Base-by-base conservation (phyloP, 1,140 invertebrate genomes). In the Galendromus occidentalis region DNA sequence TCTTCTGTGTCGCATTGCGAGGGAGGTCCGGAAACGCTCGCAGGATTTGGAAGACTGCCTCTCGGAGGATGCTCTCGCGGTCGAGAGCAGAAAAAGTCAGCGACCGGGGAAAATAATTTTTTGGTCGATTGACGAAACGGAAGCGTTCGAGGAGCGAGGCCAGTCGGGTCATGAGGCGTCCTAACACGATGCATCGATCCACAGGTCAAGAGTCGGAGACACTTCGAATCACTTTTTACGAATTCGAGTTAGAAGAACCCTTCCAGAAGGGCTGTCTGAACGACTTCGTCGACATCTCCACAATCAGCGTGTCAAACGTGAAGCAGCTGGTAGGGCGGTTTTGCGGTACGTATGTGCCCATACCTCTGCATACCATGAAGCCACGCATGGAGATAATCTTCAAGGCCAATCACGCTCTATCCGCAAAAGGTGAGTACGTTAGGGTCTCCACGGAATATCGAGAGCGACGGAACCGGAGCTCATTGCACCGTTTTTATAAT, bases 351-450 rank as follows among this genome's bases (percentile, higher is more conserved):
- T 44, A 69, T 20, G 45, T 71, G 18, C 69, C 68, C 33, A 64
- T 69, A n/a, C 70, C 71, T 14, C 25, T 75, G 20, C 64, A 73
- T 0, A 69, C 74, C 17, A 72, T 76, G 67, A 72, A 75, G 67
- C 74, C 75, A 14, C 70, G 66, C 41, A 69, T 71, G 5, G 74
- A 76, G 69, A 68, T 76, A 1, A 71, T 73, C 25, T 76, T 76
- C 67, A 67, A 70, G 39, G 70, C 75, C 42, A 74, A 76, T 66
- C 71, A 74, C 42, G 73, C 72, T 41, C 51, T 25, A 33, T 59
- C 51, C 51, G 51, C 51, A 4, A 59, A 59, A 59, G 51, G 51
- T 59, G 33, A 25, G 45, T 22, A n/a, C 12, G 42, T n/a, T n/a
- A n/a, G 33, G 33, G 33, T 39, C 4, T 9, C 9, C 33, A 44